Conservation (phyloP, 2,113 vertebrate genomes). For the Patagioenas fasciata region DNA sequence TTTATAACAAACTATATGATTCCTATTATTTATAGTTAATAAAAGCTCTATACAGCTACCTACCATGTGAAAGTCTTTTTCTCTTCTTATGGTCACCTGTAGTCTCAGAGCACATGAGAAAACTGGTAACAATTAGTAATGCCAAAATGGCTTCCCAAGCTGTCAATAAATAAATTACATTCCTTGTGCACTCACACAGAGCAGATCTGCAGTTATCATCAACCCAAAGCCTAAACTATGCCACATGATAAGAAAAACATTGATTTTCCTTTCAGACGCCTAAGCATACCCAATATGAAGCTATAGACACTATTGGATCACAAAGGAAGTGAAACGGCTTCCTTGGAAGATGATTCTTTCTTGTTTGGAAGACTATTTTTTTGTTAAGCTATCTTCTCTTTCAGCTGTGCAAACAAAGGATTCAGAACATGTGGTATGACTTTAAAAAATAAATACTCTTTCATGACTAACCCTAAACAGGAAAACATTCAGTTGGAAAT, state of each 20-base stretch:
- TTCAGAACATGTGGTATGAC: constrained; percentile 22
- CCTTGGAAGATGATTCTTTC: constrained; percentile 20
- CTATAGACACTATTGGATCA: background rate
- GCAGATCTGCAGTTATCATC: background rate
- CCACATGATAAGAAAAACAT: constrained; percentile 14
- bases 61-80: background rate
- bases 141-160: constrained; percentile 41
- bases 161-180: constrained; percentile 57
- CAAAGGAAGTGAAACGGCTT: background rate
- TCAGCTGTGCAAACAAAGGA: constrained; percentile 64
- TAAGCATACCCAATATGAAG: background rate
- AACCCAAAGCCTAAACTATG: background rate
- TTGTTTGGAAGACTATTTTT: constrained; percentile 19
- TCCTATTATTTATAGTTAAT: background rate
- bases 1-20: background rate
- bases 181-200: constrained; percentile 7
- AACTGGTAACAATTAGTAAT: constrained; percentile 43
- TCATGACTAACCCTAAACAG: background rate
- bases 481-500: background rate
- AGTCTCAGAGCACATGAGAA: background rate
- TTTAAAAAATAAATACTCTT: constrained; percentile 50
- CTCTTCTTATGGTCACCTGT: background rate
- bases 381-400: constrained; percentile 5
- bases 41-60: background rate
- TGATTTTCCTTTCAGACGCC: constrained; percentile 6